Evolutionary conservation across 2,113 vertebrate species (phyloP).

Genomic region (Oxygymnocypris stewartii): DNA sequence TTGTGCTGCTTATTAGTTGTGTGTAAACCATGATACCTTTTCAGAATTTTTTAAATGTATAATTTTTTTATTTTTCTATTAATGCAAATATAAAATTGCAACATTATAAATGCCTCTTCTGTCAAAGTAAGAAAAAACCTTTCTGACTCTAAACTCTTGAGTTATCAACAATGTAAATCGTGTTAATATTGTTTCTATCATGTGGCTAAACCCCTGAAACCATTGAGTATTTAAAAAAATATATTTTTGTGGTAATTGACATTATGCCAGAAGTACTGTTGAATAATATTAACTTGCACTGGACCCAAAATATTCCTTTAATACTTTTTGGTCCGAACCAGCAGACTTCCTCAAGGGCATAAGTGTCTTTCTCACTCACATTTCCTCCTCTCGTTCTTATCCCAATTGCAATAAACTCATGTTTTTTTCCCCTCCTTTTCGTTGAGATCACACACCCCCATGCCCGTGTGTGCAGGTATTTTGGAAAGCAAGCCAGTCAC

Average conservation of each 20-base stretch:
- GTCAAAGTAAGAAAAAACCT: not conserved
- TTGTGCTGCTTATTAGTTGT: not conserved
- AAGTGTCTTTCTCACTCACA: slow-evolving; percentile 60
- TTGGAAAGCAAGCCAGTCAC: slow-evolving; percentile 93
- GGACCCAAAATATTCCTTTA: not conserved
- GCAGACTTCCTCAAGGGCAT: slow-evolving; percentile 36
- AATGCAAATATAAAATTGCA: too few relatives aligned
- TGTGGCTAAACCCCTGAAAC: not conserved
- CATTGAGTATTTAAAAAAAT: not conserved
- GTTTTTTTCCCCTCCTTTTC: slow-evolving; percentile 46
- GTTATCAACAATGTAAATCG: not conserved
- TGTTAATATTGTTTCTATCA: not conserved
- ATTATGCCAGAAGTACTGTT: not conserved
- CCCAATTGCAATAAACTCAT: slow-evolving; percentile 26
- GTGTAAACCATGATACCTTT: not conserved
- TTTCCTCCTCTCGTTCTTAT: slow-evolving; percentile 58
- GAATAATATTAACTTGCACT: not conserved
- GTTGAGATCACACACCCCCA: slow-evolving; percentile 41
- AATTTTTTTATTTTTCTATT: too few relatives aligned
- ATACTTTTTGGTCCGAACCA: slow-evolving; percentile 4
- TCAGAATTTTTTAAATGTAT: too few relatives aligned
- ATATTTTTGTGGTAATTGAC: not conserved
- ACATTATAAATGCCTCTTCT: too few relatives aligned
- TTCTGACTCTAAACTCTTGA: not conserved
- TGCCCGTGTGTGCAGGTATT: slow-evolving; percentile 68